Conservation (phyloP, 1,140 invertebrate genomes). For the Cyphomyrmex costatus region DNA sequence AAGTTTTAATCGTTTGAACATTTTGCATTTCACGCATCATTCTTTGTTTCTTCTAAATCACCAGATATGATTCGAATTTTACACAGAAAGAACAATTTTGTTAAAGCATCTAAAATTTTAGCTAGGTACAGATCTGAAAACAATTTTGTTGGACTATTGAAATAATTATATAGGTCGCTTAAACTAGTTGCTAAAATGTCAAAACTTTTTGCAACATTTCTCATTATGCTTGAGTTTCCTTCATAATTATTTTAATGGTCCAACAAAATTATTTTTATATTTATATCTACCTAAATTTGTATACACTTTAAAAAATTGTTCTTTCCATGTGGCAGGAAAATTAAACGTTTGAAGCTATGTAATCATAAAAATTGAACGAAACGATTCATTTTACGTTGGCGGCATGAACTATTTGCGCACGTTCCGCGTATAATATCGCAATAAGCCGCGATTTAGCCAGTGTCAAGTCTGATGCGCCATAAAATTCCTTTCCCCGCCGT, state of each 20-base stretch:
- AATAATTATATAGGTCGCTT: too few species aligned
- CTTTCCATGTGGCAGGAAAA: neutral
- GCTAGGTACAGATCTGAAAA: too few species aligned
- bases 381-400: constrained; percentile 15
- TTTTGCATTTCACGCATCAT: neutral
- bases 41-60: neutral
- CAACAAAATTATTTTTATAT: too few species aligned
- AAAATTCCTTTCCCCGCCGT: constrained; percentile 29
- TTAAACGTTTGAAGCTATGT: neutral
- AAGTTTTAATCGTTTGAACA: constrained; percentile 1
- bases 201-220: too few species aligned
- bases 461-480: constrained; percentile 24
- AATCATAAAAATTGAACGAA: neutral
- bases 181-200: too few species aligned
- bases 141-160: too few species aligned
- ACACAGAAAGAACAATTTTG: too few species aligned
- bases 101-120: too few species aligned
- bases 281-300: too few species aligned
- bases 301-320: too few species aligned
- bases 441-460: constrained; percentile 38
- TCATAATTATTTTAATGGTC: too few species aligned
- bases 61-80: neutral
- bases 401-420: neutral
- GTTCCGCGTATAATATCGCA: constrained; percentile 30
- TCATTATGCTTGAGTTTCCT: too few species aligned